Evolutionary conservation across 2,888 invertebrate genomes (phyloP), one percentile per base, ranked within the genome.

Genomic region (Platypus cylindrus): DNA sequence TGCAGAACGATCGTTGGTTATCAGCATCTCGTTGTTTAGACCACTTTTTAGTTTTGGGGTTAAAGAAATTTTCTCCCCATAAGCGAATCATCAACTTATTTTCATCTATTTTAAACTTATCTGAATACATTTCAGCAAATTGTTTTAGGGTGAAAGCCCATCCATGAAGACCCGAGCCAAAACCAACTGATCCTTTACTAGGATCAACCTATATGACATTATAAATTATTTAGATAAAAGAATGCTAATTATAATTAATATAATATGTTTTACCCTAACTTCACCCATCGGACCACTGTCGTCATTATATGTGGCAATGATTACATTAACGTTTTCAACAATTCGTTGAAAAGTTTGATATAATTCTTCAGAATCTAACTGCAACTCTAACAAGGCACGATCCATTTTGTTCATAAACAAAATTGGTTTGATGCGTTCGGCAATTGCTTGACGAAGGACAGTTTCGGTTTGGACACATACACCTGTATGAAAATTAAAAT

Each of bases 381-480:
- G 97, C 59, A 99, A 70, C 66, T 98, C 98, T 23, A 98, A 71
- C 40, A 99, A 73, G 49, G 98, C 98, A 52, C 98, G 85, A 72
- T 99, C 99, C 97, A 99, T 97, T 71, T 99, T 99, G 85, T 99
- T 99, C 97, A 99, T 97, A 82, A 99, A 98, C 54, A 99, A 73
- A 50, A 99, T 90, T 37, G 99, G 98, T 81, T 95, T 97, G 58
- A 99, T 99, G 59, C 98, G 85, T 70, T 99, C 98, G 44, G 94
- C 93, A 59, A 99, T 99, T 44, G 98, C 98, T 66, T 99, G 99
- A 70, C 98, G 89, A 55, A 99, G 73, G 40, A 99, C 99, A 56
- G 98, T 97, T 69, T 99, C 98, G 22, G 98, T 99, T 69, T 99
- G 98, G 52, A 99, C 98, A 62, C 98, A 98, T 48, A 99, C 98